These are phyloP conservation scores for Alviniconcha strummeri DNA, from an alignment of 2,888 invertebrate genomes.

Conservation along the genomic window DNA sequence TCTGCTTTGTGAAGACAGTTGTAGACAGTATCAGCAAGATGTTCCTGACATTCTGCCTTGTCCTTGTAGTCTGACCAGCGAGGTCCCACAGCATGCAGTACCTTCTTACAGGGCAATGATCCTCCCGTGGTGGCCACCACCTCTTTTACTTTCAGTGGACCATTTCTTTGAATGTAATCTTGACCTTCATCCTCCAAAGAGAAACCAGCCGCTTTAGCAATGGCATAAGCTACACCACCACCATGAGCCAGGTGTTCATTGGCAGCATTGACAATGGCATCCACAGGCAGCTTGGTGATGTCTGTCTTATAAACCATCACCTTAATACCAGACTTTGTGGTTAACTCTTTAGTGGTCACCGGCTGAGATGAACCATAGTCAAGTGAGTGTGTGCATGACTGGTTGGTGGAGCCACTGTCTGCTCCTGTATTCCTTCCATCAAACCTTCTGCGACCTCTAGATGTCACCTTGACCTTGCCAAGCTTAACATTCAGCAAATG, in stretches of 20 bases:
- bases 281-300: conserved; percentile 37
- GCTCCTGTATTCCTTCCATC: neutral
- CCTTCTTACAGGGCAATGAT: conserved; percentile 27
- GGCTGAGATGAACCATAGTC: neutral
- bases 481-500: neutral
- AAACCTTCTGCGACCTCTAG: conserved; percentile 7
- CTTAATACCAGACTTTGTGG: conserved; percentile 8
- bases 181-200: conserved; percentile 26
- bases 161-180: neutral
- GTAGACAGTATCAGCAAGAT: conserved; percentile 15
- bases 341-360: no score
- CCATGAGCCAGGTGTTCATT: conserved; percentile 31
- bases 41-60: conserved; percentile 4
- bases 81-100: conserved; percentile 40
- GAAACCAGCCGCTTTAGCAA: conserved; percentile 30
- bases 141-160: conserved; percentile 24
- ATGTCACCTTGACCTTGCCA: neutral
- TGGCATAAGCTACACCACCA: conserved; percentile 38
- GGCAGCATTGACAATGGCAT: conserved; percentile 41
- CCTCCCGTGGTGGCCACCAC: conserved; percentile 35
- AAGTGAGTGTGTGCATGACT: no score
- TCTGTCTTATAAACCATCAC: conserved; percentile 31
- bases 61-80: conserved; percentile 37
- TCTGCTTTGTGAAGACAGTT: conserved; percentile 23
- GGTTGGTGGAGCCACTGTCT: no score